Evolutionary conservation across 2,113 vertebrate genomes (phyloP).

Genomic region (Casuarius casuarius): DNA sequence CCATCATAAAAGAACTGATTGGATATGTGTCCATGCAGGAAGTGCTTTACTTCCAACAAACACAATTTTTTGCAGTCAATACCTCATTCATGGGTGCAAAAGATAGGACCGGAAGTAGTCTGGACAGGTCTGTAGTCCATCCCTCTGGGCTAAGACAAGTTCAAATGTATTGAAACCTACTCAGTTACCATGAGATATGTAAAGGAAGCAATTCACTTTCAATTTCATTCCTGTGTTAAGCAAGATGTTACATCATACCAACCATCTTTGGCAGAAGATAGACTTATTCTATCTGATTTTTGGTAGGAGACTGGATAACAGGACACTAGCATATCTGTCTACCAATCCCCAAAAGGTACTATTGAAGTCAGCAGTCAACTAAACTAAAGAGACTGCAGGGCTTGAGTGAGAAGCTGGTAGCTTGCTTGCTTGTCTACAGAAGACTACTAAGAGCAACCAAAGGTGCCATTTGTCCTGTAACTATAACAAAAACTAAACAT

Average conservation of each 20-base stretch:
- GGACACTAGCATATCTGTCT: not conserved
- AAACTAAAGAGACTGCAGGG: not conserved
- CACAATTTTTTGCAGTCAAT: not conserved
- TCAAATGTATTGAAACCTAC: not conserved
- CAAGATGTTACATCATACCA: not conserved
- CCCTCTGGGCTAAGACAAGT: not conserved
- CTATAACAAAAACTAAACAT: not conserved
- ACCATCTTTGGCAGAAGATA: not conserved
- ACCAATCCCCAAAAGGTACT: not conserved
- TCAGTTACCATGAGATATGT: not conserved
- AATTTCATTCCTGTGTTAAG: not conserved
- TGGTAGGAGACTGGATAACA: accelerated
- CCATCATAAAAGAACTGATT: not conserved
- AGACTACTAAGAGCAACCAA: not conserved
- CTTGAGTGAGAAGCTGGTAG: not conserved
- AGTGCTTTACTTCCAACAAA: not conserved
- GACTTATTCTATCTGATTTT: not conserved
- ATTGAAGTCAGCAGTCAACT: not conserved
- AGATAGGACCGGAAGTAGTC: not conserved
- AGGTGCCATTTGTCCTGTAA: not conserved
- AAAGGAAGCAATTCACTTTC: not conserved
- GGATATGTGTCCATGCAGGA: not conserved
- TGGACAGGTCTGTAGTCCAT: not conserved
- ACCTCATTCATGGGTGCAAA: not conserved
- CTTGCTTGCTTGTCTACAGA: not conserved